phyloP scores from a whole-genome alignment of 2,797 vertebrate genomes.

The Eulemur albifrons region DNA sequence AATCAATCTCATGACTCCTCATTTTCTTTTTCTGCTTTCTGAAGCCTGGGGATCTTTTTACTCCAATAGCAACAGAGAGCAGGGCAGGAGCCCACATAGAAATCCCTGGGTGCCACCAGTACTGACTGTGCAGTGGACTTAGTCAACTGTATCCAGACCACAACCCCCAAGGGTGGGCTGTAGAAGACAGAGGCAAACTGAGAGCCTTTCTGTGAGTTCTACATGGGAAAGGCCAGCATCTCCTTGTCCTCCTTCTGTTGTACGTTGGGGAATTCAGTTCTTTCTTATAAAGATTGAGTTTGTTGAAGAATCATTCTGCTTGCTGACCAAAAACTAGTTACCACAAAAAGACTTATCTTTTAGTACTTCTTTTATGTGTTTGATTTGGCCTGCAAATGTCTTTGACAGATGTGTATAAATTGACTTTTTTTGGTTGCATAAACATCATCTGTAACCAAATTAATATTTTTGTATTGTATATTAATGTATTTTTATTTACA shows the following conservation, averaged over 20 bases:
- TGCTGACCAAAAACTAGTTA: neutral
- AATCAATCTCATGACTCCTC: neutral
- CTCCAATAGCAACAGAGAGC: neutral
- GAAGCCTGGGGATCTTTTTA: neutral
- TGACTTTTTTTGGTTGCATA: neutral
- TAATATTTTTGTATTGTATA: neutral
- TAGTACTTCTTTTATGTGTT: neutral
- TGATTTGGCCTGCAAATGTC: neutral
- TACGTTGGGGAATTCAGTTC: neutral
- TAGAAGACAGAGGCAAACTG: no score
- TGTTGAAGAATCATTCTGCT: neutral
- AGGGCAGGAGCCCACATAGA: neutral
- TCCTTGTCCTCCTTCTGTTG: neutral
- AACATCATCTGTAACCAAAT: neutral
- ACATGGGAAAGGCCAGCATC: neutral
- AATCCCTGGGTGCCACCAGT: neutral
- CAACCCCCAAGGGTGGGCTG: neutral
- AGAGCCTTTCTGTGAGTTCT: neutral
- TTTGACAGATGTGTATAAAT: neutral
- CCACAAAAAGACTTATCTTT: neutral
- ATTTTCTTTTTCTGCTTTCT: neutral
- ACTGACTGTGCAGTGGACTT: accelerated
- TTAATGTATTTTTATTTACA: neutral
- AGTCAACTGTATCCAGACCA: no score
- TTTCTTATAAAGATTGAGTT: neutral